Base-by-base conservation (phyloP, 2,888 invertebrate species). In the Carpatolechia fugitivella region DNA sequence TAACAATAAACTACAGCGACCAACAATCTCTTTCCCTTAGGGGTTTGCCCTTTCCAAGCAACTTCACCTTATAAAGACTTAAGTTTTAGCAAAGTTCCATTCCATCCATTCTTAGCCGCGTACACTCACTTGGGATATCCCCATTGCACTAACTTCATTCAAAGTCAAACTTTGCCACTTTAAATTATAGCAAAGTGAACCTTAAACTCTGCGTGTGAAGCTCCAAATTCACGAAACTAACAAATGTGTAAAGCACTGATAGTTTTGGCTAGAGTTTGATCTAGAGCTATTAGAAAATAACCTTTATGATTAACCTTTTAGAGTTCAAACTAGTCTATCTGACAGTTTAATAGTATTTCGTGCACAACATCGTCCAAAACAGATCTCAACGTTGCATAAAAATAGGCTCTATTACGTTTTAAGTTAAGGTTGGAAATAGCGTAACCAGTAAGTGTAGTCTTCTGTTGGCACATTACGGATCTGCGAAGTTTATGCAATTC, bases 401-500 rank as follows among this genome's bases (percentile, higher is more conserved):
- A 29, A 29, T 29, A 7, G 20, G 4, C 44, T 24, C 20, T 44
- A 44, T 1, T 44, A 4, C 29, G 7, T 1, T 24, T 0, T 4
- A 13, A 13, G 1, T 20, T 44, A 20, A 44, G n/a, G 44, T 29
- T 29, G 29, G 6, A 29, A 29, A 29, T 44, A 6, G 40, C 10
- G 8, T 11, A 1, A 11, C 38, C 3, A 18, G 11, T 10, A 13
- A 24, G 24, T 29, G 7, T 20, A 29, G 44, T 3, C 13, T 29
- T 44, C 2, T 11, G 33, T 35, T 49, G 20, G 35, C 20, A 49
- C 35, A 49, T 35, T 65, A 72, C 78, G 77, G 79, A 78, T 80
- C 65, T 69, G 64, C 64, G 68, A 68, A 68, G 89, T 89, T 90
- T 85, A 85, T 90, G 89, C 89, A 90, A 90, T 85, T 88, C 80